Evolutionary conservation across 2,797 vertebrate species (phyloP).

Genomic region (Platyrinchus mystaceus): DNA sequence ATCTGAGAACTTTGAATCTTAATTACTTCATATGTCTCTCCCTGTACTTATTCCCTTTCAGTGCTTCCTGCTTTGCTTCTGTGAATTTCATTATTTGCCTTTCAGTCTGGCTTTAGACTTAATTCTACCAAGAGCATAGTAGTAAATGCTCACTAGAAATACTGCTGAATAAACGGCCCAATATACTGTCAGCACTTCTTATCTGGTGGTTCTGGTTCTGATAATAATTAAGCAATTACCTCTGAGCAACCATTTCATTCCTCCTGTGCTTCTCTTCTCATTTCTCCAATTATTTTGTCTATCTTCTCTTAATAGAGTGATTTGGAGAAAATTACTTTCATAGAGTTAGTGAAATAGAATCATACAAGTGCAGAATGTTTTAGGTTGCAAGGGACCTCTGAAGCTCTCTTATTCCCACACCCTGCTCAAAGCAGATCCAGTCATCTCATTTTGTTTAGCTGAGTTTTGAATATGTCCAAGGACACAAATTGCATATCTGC

Average conservation of each 20-base stretch:
- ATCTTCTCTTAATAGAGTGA: background rate
- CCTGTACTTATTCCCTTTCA: background rate
- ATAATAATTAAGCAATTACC: slow-evolving; percentile 34
- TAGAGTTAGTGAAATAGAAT: background rate
- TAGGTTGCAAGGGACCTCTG: background rate
- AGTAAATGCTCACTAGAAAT: background rate
- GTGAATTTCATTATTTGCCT: background rate
- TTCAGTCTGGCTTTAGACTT: background rate
- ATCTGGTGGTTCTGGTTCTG: slow-evolving; percentile 8
- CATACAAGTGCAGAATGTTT: background rate
- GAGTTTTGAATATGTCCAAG: background rate
- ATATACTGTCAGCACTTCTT: background rate
- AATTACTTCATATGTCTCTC: background rate
- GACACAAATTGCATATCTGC: background rate
- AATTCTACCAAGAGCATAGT: background rate
- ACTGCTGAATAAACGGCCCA: background rate
- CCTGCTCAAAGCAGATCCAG: background rate
- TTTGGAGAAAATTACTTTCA: slow-evolving; percentile 14
- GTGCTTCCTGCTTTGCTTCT: background rate
- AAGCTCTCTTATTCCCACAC: background rate
- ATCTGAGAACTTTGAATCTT: background rate
- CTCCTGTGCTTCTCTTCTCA: background rate
- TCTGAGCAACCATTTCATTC: background rate
- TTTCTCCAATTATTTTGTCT: slow-evolving; percentile 25
- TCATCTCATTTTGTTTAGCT: background rate